Evolutionary conservation across 2,888 invertebrate species (phyloP).

Genomic region (Carabus problematicus): DNA sequence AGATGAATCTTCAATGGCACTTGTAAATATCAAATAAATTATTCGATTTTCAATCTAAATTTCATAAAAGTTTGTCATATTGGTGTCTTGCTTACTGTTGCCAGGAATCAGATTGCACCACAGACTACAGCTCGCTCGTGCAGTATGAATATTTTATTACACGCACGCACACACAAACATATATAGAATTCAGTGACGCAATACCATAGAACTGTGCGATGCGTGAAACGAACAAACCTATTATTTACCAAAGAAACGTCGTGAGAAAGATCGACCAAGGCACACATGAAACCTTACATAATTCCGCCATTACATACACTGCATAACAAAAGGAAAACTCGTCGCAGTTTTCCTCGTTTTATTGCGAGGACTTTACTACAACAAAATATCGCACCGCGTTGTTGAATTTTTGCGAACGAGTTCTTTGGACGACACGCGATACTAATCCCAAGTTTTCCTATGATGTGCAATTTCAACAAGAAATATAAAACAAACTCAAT

Average conservation of each 20-base stretch:
- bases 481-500: constrained; percentile 29
- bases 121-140: too few species aligned
- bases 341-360: constrained; percentile 16
- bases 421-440: background rate
- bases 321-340: constrained; percentile 27
- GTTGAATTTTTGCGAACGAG: background rate
- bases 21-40: too few species aligned
- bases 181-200: background rate
- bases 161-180: background rate
- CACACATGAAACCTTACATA: constrained; percentile 16
- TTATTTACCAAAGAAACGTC: too few species aligned
- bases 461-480: constrained; percentile 7
- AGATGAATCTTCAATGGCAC: too few species aligned
- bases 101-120: too few species aligned
- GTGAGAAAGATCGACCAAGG: too few species aligned
- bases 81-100: too few species aligned
- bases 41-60: too few species aligned
- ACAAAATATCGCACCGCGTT: constrained; percentile 1
- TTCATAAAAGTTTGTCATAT: too few species aligned
- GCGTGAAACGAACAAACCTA: too few species aligned
- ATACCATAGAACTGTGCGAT: background rate
- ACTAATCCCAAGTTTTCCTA: constrained; percentile 18
- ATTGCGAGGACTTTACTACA: constrained; percentile 22
- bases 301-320: constrained; percentile 24
- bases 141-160: background rate